Evolutionary conservation across 2,797 vertebrate genomes (phyloP), one percentile per base, ranked within the genome.

Genomic region (Aselliscus stoliczkanus): DNA sequence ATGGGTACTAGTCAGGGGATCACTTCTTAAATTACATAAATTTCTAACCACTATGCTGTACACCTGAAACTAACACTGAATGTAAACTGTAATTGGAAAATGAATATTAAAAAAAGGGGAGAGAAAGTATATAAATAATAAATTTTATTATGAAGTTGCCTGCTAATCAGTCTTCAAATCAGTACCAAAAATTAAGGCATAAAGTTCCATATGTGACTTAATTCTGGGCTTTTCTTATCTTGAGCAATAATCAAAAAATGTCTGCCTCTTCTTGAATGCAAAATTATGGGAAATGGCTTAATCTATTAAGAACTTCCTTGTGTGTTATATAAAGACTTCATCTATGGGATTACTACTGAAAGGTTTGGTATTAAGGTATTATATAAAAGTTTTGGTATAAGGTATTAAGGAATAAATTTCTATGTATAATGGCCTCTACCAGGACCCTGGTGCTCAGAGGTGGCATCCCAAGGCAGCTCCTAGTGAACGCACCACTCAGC

Each of bases 121-220:
- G 11, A 10, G 47, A 13, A 13, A 50, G 47, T n/a, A 76, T 17
- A 72, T 84, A 86, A 54, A 77, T 3, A 92, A 15, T 65, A 14
- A 86, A 77, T 81, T 80, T 58, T 58, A 42, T 72, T 75, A 95
- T 44, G 39, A 93, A 90, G 37, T 10, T 93, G 29, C 15, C 39
- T 72, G 25, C 9, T 82, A 80, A 86, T 44, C 17, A 94, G 31
- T 79, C 94, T 77, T 94, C 50, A 97, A 89, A 85, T 86, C 34
- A 90, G 9, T 56, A 69, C 18, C 75, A 52, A 88, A 90, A 96
- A 50, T 31, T 10, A 80, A 58, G 50, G 27, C 25, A 90, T 75
- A 67, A 84, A 91, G 39, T 50, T 93, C 80, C 27, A 1, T 50
- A 67, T 84, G 31, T 84, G 31, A 80, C 47, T 69, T 62, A 60